Evolutionary conservation across 1,140 invertebrate species (phyloP).

Genomic region (Lasioglossum baleicum): DNA sequence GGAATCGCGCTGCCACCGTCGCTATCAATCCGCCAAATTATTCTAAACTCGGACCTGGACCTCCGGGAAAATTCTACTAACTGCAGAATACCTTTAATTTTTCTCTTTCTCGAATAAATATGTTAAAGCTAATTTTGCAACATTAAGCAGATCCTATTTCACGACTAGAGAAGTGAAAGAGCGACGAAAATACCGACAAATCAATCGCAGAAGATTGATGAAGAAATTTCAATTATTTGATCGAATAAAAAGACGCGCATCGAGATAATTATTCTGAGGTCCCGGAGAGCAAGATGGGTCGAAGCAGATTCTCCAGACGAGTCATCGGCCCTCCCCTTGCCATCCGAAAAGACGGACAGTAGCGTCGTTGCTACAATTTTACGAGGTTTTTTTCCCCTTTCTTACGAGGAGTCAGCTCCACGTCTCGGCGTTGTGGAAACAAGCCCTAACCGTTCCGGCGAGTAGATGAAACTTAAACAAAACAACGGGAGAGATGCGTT

Average conservation of each 20-base stretch:
- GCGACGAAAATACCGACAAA: no score
- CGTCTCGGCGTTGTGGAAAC: slow-evolving; percentile 33
- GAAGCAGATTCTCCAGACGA: background rate
- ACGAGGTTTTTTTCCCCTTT: slow-evolving; percentile 27
- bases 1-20: slow-evolving; percentile 14
- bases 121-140: no score
- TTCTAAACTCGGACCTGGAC: no score
- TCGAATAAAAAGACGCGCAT: no score
- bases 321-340: background rate
- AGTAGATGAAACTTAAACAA: slow-evolving; percentile 35
- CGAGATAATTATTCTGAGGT: no score
- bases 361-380: slow-evolving; percentile 43
- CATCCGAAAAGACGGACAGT: slow-evolving; percentile 4
- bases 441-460: slow-evolving; percentile 27
- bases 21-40: slow-evolving; percentile 41
- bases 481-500: slow-evolving; percentile 25
- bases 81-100: no score
- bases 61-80: no score
- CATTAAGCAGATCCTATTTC: no score
- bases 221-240: no score
- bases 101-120: no score
- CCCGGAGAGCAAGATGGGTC: background rate
- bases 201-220: no score
- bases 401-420: slow-evolving; percentile 24
- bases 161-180: no score